Evolutionary conservation across 2,888 invertebrate species (phyloP).

Genomic region (Polyommatus iphigenia): DNA sequence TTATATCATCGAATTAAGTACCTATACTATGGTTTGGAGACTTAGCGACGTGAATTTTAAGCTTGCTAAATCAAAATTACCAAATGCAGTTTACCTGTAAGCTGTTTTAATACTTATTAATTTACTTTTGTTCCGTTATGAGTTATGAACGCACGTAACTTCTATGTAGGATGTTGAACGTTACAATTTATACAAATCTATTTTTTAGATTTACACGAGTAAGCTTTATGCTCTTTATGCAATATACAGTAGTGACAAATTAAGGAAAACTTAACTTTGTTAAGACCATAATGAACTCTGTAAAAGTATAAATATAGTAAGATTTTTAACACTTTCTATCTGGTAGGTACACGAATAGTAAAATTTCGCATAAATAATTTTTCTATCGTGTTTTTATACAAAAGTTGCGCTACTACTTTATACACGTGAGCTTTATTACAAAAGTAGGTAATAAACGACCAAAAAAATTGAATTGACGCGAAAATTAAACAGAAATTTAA

Average conservation of each 20-base stretch:
- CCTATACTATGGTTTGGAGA: constrained; percentile 27
- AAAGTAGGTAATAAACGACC: neutral
- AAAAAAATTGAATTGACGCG: constrained; percentile 1
- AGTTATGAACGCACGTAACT: neutral
- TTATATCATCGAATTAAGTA: constrained; percentile 26
- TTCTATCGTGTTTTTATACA: neutral
- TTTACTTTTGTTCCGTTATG: constrained; percentile 23
- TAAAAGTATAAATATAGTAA: neutral
- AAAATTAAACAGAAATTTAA: constrained; percentile 1
- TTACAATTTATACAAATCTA: neutral
- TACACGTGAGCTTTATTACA: constrained; percentile 13
- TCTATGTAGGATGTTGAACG: neutral
- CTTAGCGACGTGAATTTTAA: constrained; percentile 15
- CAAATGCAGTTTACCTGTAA: constrained; percentile 30
- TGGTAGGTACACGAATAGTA: neutral
- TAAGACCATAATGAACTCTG: neutral
- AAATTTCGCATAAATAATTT: neutral
- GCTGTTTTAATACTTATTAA: constrained; percentile 29
- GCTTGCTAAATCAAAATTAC: constrained; percentile 25
- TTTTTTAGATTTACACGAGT: neutral
- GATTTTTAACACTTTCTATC: neutral
- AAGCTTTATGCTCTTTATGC: neutral
- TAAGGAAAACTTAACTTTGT: neutral
- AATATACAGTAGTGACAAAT: constrained; percentile 2
- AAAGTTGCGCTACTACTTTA: constrained; percentile 1